These are phyloP conservation scores for Tetragonula clypearis DNA, from an alignment of 1,140 invertebrate species.

Conservation along the genomic window DNA sequence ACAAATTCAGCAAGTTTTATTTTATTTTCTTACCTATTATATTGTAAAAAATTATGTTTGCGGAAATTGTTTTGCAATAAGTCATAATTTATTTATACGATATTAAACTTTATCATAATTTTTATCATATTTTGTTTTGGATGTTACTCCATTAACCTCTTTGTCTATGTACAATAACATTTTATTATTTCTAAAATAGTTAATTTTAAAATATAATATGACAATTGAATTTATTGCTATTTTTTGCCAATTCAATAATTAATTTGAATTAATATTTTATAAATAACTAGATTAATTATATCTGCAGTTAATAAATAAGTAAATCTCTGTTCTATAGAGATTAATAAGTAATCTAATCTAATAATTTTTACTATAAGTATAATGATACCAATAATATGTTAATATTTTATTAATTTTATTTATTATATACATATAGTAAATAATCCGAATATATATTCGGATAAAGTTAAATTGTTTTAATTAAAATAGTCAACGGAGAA, in stretches of 20 bases:
- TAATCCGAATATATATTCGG: no score
- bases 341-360: no score
- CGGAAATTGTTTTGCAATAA: constrained; percentile 1
- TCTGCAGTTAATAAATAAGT: no score
- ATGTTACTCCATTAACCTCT: not conserved
- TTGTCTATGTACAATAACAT: not conserved
- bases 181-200: constrained; percentile 15
- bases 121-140: not conserved
- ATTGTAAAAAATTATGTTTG: not conserved
- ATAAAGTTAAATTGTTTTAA: not conserved
- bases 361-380: no score
- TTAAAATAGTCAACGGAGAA: not conserved
- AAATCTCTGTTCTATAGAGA: no score
- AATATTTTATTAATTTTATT: no score
- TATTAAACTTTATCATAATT: not conserved
- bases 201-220: constrained; percentile 7
- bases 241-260: not conserved
- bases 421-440: no score
- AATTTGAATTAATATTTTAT: constrained; percentile 21
- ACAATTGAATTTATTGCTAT: not conserved
- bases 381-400: no score
- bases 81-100: constrained; percentile 16
- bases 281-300: not conserved
- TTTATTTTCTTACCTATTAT: not conserved
- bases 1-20: not conserved